These are phyloP conservation scores for Apotomis turbidana DNA, from an alignment of 2,888 invertebrate genomes.

Conservation along the genomic window DNA sequence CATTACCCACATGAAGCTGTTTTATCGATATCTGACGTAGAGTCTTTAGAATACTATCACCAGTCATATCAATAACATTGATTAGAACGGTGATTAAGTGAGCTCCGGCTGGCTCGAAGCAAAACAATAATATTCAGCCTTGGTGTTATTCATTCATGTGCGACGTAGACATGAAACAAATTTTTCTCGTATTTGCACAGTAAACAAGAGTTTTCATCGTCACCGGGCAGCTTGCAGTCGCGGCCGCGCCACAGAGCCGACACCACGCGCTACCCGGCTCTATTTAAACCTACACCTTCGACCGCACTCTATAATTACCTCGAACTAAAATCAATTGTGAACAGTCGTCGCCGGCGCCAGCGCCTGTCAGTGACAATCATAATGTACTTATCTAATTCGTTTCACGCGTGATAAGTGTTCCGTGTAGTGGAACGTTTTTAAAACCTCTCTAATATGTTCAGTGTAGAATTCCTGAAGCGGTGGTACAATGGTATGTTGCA, in stretches of 20 bases:
- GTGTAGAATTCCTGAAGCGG: slow-evolving; percentile 78
- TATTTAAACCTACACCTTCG: slow-evolving; percentile 57
- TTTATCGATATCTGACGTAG: slow-evolving; percentile 4
- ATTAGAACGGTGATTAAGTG: slow-evolving; percentile 52
- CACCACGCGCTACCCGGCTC: slow-evolving; percentile 57
- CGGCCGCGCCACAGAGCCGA: slow-evolving; percentile 62
- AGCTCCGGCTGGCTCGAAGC: slow-evolving; percentile 55
- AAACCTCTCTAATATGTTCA: slow-evolving; percentile 71
- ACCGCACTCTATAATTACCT: slow-evolving; percentile 55
- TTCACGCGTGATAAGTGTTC: slow-evolving; percentile 62
- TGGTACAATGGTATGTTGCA: slow-evolving; percentile 76
- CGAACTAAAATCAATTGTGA: slow-evolving; percentile 50
- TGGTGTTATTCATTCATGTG: slow-evolving; percentile 72
- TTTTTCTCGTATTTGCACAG: slow-evolving; percentile 76
- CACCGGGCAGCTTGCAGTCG: slow-evolving; percentile 58
- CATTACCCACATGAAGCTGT: too few species aligned
- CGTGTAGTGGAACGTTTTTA: slow-evolving; percentile 66
- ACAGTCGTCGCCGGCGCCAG: slow-evolving; percentile 45
- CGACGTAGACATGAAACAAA: slow-evolving; percentile 74
- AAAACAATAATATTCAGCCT: slow-evolving; percentile 72
- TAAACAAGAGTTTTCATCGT: slow-evolving; percentile 65
- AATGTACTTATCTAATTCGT: slow-evolving; percentile 58
- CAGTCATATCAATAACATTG: slow-evolving; percentile 41
- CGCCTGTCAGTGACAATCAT: slow-evolving; percentile 46
- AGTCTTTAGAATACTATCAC: slow-evolving; percentile 18